phyloP scores from a whole-genome alignment of 2,888 invertebrate genomes.

The Heliconius ismenius region DNA sequence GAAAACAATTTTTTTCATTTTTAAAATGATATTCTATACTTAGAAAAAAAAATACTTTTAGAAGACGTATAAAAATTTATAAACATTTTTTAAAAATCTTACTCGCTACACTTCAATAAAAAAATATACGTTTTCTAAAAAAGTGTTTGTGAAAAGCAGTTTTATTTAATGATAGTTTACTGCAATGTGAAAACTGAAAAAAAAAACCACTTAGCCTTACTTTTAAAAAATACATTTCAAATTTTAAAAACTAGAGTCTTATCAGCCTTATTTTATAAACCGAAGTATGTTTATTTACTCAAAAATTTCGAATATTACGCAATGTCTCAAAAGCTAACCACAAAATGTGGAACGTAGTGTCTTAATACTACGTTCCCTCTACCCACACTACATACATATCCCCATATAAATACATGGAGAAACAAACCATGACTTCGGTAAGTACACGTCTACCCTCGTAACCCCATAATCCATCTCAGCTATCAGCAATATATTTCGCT shows the following conservation, averaged over 20 bases:
- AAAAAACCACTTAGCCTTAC: too few species aligned
- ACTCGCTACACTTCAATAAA: too few species aligned
- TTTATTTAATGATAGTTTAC: too few species aligned
- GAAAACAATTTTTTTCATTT: background rate
- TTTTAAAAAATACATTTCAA: background rate
- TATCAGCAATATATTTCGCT: slow-evolving; percentile 47
- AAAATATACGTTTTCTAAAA: too few species aligned
- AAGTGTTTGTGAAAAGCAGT: too few species aligned
- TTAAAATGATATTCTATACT: background rate
- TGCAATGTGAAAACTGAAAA: too few species aligned
- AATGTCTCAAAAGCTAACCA: too few species aligned
- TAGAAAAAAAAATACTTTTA: too few species aligned
- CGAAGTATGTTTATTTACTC: too few species aligned
- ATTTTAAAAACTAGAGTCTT: too few species aligned
- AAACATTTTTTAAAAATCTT: background rate
- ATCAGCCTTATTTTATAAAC: too few species aligned
- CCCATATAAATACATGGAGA: background rate
- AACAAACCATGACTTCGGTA: slow-evolving; percentile 14
- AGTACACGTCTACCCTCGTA: slow-evolving; percentile 35
- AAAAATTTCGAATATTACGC: too few species aligned
- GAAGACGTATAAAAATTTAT: background rate
- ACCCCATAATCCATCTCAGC: slow-evolving; percentile 46
- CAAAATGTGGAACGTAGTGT: background rate
- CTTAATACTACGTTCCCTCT: background rate
- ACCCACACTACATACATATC: background rate